Base-by-base conservation (phyloP, 1,140 invertebrate species). In the Trypoxylus dichotomus region DNA sequence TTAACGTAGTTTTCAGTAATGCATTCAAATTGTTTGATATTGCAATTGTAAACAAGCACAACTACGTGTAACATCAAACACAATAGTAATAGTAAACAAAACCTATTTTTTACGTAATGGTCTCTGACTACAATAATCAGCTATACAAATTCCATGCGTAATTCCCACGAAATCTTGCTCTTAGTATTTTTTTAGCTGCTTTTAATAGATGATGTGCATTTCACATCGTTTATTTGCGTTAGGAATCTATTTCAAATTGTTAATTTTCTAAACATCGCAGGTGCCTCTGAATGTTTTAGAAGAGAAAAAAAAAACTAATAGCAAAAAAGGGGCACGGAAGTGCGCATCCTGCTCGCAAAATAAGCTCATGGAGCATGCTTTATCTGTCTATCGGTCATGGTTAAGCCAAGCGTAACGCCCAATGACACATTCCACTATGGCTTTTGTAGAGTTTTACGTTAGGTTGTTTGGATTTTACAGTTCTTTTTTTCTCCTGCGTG, bases 271-370 rank as follows among this genome's bases (percentile, higher is more conserved):
- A 21, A n/a, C 27, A 58, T n/a, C 60, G 13, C 60, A 24, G 47
- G 47, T 54, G 47, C 47, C 47, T 54, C 47, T 2, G 47, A 27
- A 68, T 29, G 24, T 68, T 7, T 24, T 27, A 24, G 19, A 24
- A 27, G 8, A 68, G 21, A 13, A 15, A 68, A 29, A 68, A 68
- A 68, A 68, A 27, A 27, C 24, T 68, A 68, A 68, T 68, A 13
- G 27, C 21, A 68, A 63, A 68, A 68, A 25, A 68, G 60, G 27
- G 60, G 60, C 60, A 68, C 60, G 80, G 80, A 81, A 79, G 76
- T 76, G 43, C 63, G 68, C 80, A 81, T 82, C 82, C 82, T 82
- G 82, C 76, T 76, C 77, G 79, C 75, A 80, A 68, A 68, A 81
- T 80, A 82, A 78, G 78, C 80, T 81, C 81, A 81, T 79, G 79